These are phyloP conservation scores for Alexandromys fortis DNA, from an alignment of 2,113 vertebrate genomes.

Conservation along the genomic window DNA sequence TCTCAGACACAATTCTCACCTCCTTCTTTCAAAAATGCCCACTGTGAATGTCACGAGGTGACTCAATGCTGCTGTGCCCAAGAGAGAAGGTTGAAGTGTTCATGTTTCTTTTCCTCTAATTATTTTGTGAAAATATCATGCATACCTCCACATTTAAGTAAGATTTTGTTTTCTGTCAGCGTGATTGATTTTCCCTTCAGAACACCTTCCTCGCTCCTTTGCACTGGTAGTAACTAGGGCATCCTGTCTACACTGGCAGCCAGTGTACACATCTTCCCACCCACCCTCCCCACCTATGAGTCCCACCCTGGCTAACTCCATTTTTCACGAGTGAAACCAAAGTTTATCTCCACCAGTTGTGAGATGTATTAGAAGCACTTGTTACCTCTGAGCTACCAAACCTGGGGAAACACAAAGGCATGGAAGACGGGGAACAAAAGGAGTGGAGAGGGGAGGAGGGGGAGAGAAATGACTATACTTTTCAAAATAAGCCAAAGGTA, in stretches of 20 bases:
- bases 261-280: background rate
- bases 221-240: background rate
- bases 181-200: background rate
- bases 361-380: background rate
- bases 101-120: background rate
- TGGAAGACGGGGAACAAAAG: accelerated
- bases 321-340: background rate
- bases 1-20: background rate
- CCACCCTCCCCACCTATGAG: background rate
- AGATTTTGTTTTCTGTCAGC: background rate
- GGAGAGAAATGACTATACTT: background rate
- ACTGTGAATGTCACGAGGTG: background rate
- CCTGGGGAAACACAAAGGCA: background rate
- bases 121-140: background rate
- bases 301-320: background rate
- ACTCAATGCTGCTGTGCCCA: background rate
- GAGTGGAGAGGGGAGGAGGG: background rate
- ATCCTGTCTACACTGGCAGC: background rate
- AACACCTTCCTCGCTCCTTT: background rate
- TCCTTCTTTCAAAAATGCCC: background rate
- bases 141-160: background rate
- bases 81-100: background rate
- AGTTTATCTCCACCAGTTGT: too few species aligned
- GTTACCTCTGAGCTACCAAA: background rate
- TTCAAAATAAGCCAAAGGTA: conserved; percentile 3